Evolutionary conservation across 2,113 vertebrate genomes (phyloP), one percentile per base, ranked within the genome.

Genomic region (Ceratotherium simum): DNA sequence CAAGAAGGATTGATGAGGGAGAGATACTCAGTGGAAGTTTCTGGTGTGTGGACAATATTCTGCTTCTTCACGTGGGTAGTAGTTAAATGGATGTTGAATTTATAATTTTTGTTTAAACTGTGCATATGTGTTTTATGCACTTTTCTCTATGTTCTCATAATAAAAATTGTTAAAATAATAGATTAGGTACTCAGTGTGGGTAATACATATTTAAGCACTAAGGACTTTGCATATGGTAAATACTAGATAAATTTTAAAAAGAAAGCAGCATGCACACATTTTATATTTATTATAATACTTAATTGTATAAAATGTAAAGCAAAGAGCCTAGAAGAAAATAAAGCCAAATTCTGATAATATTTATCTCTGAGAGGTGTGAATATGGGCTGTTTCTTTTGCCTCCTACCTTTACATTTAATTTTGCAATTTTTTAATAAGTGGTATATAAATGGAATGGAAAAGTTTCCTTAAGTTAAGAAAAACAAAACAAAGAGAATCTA

Each of bases 111-210:
- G 2, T 79, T 93, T 65, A 60, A 72, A 65, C 42, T 56, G 5
- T 62, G 14, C 23, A 20, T 60, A 60, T 60, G 31, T 78, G 29
- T 65, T 82, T 90, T 65, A 82, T 78, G 16, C 5, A 86, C 42
- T 65, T 76, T 90, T 36, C 48, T 85, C 36, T 81, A 70, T 76
- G 80, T 69, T 87, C 20, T 54, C 25, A 48, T 76, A 95, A 90
- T 85, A 95, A 91, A 86, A 72, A 21, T 58, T 78, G 13, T 93
- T 95, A 78, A 89, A 96, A 78, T 70, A 88, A 95, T 82, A 65
- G 33, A 78, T 87, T 65, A 58, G 12, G 29, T 87, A 79, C n/a
- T 83, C 42, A 82, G 6, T 42, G 27, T 27, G 20, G 2, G 18
- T 65, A 70, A 70, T 83, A 64, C 60, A 73, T 65, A 39, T 70